Base-by-base conservation (phyloP, 2,797 vertebrate species). In the Sebastes itinus region DNA sequence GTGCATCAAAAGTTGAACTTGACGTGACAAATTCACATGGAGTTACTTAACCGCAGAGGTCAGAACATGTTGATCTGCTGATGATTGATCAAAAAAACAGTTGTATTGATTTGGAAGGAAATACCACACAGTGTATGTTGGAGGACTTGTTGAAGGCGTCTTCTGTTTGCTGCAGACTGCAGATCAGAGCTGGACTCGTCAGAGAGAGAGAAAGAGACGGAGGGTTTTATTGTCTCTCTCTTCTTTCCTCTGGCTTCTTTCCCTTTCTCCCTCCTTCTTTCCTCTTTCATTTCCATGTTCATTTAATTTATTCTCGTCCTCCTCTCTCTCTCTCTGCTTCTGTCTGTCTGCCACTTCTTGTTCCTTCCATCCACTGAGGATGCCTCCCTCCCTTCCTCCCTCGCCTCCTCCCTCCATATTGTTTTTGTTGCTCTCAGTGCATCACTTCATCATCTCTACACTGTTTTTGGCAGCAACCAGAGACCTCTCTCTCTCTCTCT, bases 401-500 rank as follows among this genome's bases (percentile, higher is more conserved):
- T 42, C 38, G 12, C 35, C 35, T 38, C 46, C 46, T 66, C 46
- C 46, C 4, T 75, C 59, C 79, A 46, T 88, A 88, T 87, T 93
- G 87, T 89, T 88, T 88, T 86, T 72, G 78, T 87, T 83, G 83
- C 80, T 89, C 83, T 84, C 81, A 23, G 82, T 72, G 67, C 85
- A 85, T 87, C 84, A 74, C 78, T 87, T 80, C 81, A 82, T 89
- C 89, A 81, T 79, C 76, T 81, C 74, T 56, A 38, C 79, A 72
- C 77, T 77, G 71, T 78, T 77, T 79, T 78, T 88, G 86, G 84
- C 88, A 86, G 82, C 72, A 66, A 75, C 72, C 72, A 67, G 70
- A 65, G 77, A 30, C 65, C 75, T 55, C 27, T 20, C 58, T 30
- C 27, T 30, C 30, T 16, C 13, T 28, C 55, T 27, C 25, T 7